Conservation (phyloP, 2,888 invertebrate genomes). For the Megalurothrips usitatus region DNA sequence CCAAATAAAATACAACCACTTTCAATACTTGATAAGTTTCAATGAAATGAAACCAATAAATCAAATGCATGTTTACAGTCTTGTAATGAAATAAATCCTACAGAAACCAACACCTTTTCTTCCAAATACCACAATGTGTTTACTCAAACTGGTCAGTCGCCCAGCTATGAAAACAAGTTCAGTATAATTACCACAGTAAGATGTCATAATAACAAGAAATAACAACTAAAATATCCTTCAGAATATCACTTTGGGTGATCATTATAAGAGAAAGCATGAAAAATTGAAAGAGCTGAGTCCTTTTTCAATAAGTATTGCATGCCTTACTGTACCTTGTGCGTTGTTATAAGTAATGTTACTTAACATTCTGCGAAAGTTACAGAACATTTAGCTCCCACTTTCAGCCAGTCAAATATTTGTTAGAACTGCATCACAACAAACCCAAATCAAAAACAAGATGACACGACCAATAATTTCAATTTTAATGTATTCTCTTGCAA, state of each 20-base stretch:
- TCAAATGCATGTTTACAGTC: conserved; percentile 12
- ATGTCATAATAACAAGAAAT: neutral
- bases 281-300: neutral
- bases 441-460: neutral
- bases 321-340: too few relatives aligned
- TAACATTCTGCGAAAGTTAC: too few relatives aligned
- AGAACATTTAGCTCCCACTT: too few relatives aligned
- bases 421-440: neutral
- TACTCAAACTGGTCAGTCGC: neutral
- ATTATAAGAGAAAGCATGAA: neutral
- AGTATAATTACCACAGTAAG: neutral
- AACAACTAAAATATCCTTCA: conserved; percentile 3
- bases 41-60: neutral
- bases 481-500: neutral
- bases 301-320: too few relatives aligned
- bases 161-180: neutral
- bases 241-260: conserved; percentile 15
- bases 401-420: too few relatives aligned
- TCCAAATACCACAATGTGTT: neutral
- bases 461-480: neutral
- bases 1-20: neutral
- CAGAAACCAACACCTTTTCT: neutral
- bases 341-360: too few relatives aligned
- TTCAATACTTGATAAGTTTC: neutral
- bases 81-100: conserved; percentile 5